These are phyloP conservation scores for Chelonoidis abingdonii DNA, from an alignment of 2,113 vertebrate genomes.

Conservation along the genomic window DNA sequence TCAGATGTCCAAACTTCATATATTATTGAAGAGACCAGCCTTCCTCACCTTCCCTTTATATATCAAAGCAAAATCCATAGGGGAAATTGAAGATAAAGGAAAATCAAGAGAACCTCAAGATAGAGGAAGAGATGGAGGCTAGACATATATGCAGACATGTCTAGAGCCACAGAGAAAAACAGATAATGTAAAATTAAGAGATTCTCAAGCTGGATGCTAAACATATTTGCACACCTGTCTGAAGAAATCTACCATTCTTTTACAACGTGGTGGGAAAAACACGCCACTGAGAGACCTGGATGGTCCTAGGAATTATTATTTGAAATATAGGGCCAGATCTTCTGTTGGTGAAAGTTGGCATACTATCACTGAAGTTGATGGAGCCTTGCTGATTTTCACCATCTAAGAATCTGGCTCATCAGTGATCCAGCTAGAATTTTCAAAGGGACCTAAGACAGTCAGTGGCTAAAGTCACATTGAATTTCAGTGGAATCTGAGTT, in stretches of 20 bases:
- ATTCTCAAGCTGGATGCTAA: background rate
- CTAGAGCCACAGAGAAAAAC: too few species aligned
- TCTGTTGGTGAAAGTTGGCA: background rate
- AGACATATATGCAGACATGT: too few species aligned
- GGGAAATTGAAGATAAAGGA: too few species aligned
- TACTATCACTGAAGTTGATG: background rate
- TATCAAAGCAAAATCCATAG: too few species aligned
- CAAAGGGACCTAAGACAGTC: background rate
- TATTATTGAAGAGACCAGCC: too few species aligned
- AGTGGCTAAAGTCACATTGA: rapidly evolving
- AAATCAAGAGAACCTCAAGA: too few species aligned
- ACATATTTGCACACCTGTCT: background rate
- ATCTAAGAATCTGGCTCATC: background rate
- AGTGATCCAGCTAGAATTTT: background rate
- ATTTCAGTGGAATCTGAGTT: rapidly evolving
- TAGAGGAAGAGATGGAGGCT: too few species aligned
- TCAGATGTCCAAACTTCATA: too few species aligned
- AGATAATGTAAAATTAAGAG: too few species aligned
- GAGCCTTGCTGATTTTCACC: too few species aligned
- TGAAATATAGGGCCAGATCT: background rate
- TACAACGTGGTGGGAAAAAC: background rate
- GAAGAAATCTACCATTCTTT: background rate
- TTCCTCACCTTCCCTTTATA: too few species aligned
- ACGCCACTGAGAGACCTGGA: background rate
- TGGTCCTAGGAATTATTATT: background rate